Conservation (phyloP, 53 echinoderm and acorn worm species). For the Arbacia lixula region DNA sequence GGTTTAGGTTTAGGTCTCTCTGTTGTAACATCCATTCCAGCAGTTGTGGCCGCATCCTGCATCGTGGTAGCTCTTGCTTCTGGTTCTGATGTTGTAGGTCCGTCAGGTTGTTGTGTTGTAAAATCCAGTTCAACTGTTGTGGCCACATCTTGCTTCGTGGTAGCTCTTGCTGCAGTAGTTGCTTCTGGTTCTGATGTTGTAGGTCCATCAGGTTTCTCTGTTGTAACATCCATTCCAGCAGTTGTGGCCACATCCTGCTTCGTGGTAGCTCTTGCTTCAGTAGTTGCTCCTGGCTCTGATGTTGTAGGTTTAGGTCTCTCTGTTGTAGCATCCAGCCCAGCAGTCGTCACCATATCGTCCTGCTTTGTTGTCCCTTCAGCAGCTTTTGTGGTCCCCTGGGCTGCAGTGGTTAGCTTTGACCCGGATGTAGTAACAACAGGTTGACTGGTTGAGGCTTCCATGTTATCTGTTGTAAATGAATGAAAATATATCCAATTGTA, state of each 20-base stretch:
- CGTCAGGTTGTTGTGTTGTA: not conserved
- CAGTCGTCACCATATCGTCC: not conserved
- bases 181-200: slow-evolving; percentile 13
- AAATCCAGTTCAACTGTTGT: not conserved
- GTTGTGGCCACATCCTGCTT: not conserved
- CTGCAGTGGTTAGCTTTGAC: slow-evolving; percentile 32
- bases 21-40: not conserved
- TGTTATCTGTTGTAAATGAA: not conserved
- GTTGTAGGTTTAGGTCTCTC: not conserved
- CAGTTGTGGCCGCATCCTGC: not conserved
- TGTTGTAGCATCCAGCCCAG: slow-evolving; percentile 3
- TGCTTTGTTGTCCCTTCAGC: not conserved
- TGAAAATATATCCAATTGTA: too few relatives aligned
- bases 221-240: not conserved
- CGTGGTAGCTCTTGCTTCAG: slow-evolving; percentile 11
- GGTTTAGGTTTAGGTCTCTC: not conserved
- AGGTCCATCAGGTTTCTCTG: not conserved
- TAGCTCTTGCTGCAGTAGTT: not conserved
- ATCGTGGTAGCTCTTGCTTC: not conserved
- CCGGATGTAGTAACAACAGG: slow-evolving; percentile 2
- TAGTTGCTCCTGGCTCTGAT: not conserved
- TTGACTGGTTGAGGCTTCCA: not conserved
- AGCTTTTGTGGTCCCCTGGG: not conserved
- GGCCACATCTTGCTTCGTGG: not conserved
- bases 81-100: slow-evolving; percentile 9